Conservation (phyloP, 2,797 vertebrate genomes). For the Aeoliscus strigatus region DNA sequence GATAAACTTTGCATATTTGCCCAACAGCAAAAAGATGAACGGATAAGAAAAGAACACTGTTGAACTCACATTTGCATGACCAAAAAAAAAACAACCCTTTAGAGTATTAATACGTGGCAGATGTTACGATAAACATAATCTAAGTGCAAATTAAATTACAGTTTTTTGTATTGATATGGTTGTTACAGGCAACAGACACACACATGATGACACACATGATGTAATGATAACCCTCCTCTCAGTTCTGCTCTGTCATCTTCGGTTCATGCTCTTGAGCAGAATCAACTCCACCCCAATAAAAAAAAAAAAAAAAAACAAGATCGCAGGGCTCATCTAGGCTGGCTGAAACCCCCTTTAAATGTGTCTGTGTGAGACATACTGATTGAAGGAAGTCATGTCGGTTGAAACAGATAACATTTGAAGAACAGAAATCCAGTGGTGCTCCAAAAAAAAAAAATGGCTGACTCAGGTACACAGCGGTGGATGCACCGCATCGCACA, state of each 20-base stretch:
- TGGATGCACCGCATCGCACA: slow-evolving; percentile 16
- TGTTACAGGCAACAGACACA: slow-evolving; percentile 13
- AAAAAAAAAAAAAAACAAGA: slow-evolving; percentile 33
- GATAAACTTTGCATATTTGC: slow-evolving; percentile 63
- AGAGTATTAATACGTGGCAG: slow-evolving; percentile 41
- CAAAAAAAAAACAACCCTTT: slow-evolving; percentile 54
- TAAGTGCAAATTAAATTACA: slow-evolving; percentile 33
- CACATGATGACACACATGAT: slow-evolving; percentile 34
- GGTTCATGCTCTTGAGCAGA: slow-evolving; percentile 26
- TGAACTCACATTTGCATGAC: slow-evolving; percentile 60
- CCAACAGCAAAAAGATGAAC: slow-evolving; percentile 64
- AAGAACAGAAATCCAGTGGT: slow-evolving; percentile 41
- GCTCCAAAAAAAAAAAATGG: slow-evolving; percentile 62
- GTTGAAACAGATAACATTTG: no score
- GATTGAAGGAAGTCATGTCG: slow-evolving; percentile 33
- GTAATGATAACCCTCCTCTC: slow-evolving; percentile 45
- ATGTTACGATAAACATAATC: slow-evolving; percentile 49
- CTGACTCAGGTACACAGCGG: slow-evolving; percentile 55
- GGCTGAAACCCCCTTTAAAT: slow-evolving; percentile 28
- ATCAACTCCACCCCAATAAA: no score
- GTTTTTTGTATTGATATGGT: slow-evolving; percentile 26
- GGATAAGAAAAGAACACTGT: slow-evolving; percentile 57
- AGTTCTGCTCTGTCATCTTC: slow-evolving; percentile 42
- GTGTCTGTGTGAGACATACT: slow-evolving; percentile 36
- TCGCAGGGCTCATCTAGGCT: slow-evolving; percentile 30